These are phyloP conservation scores for Chlamydotis undulata DNA, from an alignment of 2,113 vertebrate genomes.

Conservation along the genomic window DNA sequence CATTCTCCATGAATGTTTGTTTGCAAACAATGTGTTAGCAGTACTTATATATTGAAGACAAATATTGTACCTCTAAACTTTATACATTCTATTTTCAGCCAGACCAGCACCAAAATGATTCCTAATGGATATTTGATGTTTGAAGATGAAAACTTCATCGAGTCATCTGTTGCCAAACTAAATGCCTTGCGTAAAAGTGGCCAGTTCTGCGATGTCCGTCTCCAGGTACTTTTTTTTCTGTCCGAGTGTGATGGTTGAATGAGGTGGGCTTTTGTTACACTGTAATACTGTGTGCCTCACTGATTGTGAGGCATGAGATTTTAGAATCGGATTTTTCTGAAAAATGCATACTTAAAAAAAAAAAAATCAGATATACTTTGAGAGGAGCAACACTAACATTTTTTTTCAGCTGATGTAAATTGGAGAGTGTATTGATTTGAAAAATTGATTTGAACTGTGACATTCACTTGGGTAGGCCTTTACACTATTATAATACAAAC, in stretches of 20 bases:
- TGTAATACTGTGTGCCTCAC: fast-evolving
- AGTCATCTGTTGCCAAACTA: slow-evolving; percentile 98
- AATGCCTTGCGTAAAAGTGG: slow-evolving; percentile 98
- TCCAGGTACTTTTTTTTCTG: slow-evolving; percentile 84
- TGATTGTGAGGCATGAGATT: background rate
- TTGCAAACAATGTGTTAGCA: background rate
- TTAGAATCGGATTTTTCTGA: background rate
- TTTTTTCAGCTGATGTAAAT: background rate
- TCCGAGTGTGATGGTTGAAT: background rate
- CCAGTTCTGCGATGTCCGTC: slow-evolving; percentile 97
- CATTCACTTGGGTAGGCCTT: background rate
- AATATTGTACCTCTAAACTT: background rate
- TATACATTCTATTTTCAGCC: background rate
- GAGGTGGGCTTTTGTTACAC: fast-evolving
- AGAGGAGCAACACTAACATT: fast-evolving
- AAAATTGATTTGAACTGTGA: background rate
- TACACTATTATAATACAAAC: background rate
- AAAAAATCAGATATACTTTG: background rate
- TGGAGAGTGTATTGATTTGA: background rate
- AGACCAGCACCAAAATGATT: slow-evolving; percentile 86
- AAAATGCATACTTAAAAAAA: background rate
- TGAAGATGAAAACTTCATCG: slow-evolving; percentile 97
- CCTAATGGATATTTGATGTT: slow-evolving; percentile 98
- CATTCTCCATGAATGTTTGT: background rate
- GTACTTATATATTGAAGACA: background rate